Percentiles rank a stretch among this genome's conserved stretches.
Evolutionary conservation across 2,797 vertebrate species (phyloP).

Genomic region (Xenops minutus): DNA sequence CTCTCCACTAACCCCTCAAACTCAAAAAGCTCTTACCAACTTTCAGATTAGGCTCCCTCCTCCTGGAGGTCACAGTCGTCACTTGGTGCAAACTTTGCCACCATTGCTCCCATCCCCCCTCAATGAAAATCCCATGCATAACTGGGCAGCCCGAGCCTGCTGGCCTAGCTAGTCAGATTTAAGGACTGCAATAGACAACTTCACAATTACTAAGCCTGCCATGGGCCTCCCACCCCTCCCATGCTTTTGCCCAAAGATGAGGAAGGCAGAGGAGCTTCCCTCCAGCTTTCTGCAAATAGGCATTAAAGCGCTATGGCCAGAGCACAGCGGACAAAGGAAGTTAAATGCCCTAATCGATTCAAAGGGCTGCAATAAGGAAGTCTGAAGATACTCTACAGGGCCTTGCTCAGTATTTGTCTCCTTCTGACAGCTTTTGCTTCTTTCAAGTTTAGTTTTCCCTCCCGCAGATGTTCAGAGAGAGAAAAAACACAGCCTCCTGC

Average conservation of each 20-base stretch:
- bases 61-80: neutral
- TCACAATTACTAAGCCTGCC: neutral
- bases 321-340: neutral
- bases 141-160: neutral
- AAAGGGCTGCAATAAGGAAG: neutral
- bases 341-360: neutral
- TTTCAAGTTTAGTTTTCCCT: neutral
- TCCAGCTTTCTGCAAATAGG: neutral
- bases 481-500: neutral
- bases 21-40: neutral
- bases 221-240: neutral
- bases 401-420: neutral
- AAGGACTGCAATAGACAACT: neutral
- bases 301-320: neutral
- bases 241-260: neutral
- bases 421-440: neutral
- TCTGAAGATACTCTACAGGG: neutral
- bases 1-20: neutral
- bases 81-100: neutral
- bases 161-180: neutral
- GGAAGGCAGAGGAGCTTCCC: neutral
- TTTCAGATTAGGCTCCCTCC: neutral
- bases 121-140: neutral
- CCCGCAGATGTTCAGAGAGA: neutral
- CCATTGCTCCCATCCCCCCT: fast-evolving